phyloP scores from a whole-genome alignment of 2,113 vertebrate genomes.

The Bothrops jararaca region DNA sequence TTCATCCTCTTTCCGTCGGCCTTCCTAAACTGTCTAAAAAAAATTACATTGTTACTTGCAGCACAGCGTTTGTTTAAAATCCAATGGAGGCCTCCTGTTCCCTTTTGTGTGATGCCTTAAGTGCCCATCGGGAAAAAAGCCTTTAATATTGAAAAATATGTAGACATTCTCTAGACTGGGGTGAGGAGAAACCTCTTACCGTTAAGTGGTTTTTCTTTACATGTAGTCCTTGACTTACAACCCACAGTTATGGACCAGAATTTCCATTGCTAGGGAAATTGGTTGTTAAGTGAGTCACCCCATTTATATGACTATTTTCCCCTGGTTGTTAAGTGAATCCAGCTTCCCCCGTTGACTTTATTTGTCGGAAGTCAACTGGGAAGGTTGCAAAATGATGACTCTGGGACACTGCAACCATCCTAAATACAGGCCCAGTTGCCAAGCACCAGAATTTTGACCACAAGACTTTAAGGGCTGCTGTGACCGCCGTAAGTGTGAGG shows the following conservation, averaged over 20 bases:
- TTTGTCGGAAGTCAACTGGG: no score
- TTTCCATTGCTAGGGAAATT: no score
- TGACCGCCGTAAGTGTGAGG: not conserved
- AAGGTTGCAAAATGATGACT: no score
- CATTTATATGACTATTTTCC: no score
- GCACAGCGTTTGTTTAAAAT: not conserved
- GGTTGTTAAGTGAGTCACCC: no score
- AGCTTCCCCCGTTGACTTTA: no score
- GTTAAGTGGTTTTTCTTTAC: not conserved
- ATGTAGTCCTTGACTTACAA: not conserved
- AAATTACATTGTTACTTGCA: not conserved
- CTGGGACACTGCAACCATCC: no score
- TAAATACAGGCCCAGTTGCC: not conserved
- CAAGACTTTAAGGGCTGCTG: not conserved
- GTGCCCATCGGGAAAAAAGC: not conserved
- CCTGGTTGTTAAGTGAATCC: not conserved
- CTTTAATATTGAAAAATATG: not conserved
- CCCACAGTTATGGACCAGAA: no score
- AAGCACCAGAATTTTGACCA: not conserved
- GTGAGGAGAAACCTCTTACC: constrained; percentile 1
- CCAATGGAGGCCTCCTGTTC: not conserved
- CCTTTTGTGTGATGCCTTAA: not conserved
- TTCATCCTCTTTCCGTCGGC: not conserved
- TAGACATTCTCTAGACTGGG: not conserved
- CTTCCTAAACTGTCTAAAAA: not conserved